A percentile compares a stretch with the other conserved stretches of the same genome.
phyloP scores from a whole-genome alignment of 2,797 vertebrate genomes.

The Chelmon rostratus region DNA sequence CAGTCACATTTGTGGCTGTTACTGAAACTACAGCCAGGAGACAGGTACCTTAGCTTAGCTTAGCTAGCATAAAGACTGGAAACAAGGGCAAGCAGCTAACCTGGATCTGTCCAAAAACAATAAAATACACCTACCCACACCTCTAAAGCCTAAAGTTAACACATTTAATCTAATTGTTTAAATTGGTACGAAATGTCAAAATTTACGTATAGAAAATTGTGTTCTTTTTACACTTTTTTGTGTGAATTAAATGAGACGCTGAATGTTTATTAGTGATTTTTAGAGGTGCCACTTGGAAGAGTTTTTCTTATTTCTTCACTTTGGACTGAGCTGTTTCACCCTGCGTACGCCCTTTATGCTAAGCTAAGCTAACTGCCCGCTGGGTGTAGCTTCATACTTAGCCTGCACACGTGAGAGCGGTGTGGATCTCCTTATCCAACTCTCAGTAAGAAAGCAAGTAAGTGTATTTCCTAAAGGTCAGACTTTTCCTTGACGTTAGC shows the following conservation, averaged over 20 bases:
- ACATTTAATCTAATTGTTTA: too few species aligned
- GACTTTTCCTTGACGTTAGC: neutral
- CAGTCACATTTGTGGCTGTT: neutral
- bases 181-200: too few species aligned
- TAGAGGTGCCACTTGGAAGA: neutral
- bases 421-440: neutral
- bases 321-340: neutral
- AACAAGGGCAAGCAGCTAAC: too few species aligned
- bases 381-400: neutral
- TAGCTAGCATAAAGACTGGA: neutral
- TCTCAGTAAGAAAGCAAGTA: neutral
- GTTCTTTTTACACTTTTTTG: too few species aligned
- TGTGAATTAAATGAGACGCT: too few species aligned
- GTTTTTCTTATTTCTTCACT: neutral
- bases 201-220: too few species aligned
- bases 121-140: too few species aligned
- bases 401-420: neutral
- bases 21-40: neutral
- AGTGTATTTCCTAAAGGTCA: too few species aligned
- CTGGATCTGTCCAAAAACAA: conserved; percentile 5
- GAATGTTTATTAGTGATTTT: neutral
- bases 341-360: conserved; percentile 2
- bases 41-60: neutral
- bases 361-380: neutral
- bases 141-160: neutral